Evolutionary conservation across 2,888 invertebrate species (phyloP), one percentile per base, ranked within the genome.

Genomic region (Drosophila koepferae): DNA sequence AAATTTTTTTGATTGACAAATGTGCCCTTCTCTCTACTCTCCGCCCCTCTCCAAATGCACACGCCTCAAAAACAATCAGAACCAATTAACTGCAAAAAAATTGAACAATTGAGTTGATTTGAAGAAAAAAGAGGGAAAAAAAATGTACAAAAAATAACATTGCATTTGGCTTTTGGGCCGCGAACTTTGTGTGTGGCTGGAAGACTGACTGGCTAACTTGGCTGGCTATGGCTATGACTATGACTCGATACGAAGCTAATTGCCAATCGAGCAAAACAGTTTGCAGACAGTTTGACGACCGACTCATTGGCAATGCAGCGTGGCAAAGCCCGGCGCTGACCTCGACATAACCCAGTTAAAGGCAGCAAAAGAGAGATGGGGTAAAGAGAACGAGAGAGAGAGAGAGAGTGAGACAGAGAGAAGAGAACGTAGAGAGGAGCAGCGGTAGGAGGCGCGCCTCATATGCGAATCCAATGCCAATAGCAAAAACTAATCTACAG

Each of bases 61-160:
- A 90, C 91, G 86, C 90, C 91, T 82, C 67, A 80, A 81, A 86
- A 86, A 83, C 86, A 91, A 89, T 90, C 89, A 82, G 75, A 81
- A 78, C 84, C 90, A 89, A 91, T 91, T 91, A 91, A 90, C 86
- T 86, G 82, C 53, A 38, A 38, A 90, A 89, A 89, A 88, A 80
- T 85, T 74, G 79, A 80, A 84, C 84, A 90, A 84, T 89, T 87
- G 82, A 74, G 48, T 18, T 55, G 56, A 49, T 49, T 44, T 12
- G 34, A 46, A 20, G 38, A 38, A n/a, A 12, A 23, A 9, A 12
- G 12, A 9, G 12, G 18, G 20, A n/a, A 10, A 10, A 1, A 12
- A n/a, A 10, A 28, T n/a, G 28, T 8, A n/a, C 10, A 3, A 40
- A 40, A 41, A 41, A 14, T 12, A 41, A 64, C 65, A 63, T 67